Base-by-base conservation (phyloP, 2,888 invertebrate genomes). In the Leistus spinibarbis region DNA sequence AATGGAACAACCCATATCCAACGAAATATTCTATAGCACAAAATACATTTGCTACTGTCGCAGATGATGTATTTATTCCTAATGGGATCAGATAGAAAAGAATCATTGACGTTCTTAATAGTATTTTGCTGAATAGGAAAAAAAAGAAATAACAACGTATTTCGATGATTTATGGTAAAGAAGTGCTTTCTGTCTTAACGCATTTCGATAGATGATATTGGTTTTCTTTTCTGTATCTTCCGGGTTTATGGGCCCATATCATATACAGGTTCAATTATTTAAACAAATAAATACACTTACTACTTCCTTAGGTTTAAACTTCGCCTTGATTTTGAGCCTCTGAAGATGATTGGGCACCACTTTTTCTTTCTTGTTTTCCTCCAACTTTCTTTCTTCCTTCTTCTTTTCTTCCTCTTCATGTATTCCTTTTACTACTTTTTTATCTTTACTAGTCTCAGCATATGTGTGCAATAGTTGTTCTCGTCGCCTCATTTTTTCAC, bases 271-370 rank as follows among this genome's bases (percentile, higher is more conserved):
- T 57, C 2, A 27, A 23, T 64, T 20, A 23, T 20, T 9, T n/a
- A 3, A n/a, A 64, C 7, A 62, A 62, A 16, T 53, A 53, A 66
- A 2, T 3, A 16, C 57, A 80, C 81, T 80, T 76, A 81, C 82
- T 78, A 79, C 69, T 71, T 78, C 77, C 60, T 77, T 78, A 3
- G 78, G 67, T 53, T 79, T 80, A 7, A 22, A 10, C n/a, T 90
- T 82, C 66, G 84, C 85, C 81, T 89, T 93, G 0, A 92, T 91
- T 79, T 90, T 87, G 68, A 94, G 84, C 77, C 88, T 88, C 82
- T 93, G 92, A 83, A 93, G 84, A 83, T 94, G 93, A 84, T 93
- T 94, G 0, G 93, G 93, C 3, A 92, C 77, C 1, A 83, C 83
- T 0, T 79, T 76, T 68, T 80, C 79, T 53, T 57, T 27, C 57